phyloP scores from a whole-genome alignment of 2,888 invertebrate species.

The Encarsia formosa region DNA sequence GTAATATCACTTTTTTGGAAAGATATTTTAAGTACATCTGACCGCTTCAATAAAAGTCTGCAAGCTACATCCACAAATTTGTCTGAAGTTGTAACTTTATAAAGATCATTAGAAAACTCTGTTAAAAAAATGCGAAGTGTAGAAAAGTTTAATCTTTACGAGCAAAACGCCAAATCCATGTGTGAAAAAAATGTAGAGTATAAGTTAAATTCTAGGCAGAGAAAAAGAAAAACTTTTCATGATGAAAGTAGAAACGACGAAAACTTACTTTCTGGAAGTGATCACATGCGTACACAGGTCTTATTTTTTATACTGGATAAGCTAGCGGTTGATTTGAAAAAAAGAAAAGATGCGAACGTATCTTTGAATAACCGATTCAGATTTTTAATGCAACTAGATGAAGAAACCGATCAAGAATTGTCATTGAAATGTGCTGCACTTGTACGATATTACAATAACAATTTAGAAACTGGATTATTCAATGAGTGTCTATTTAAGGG shows the following conservation, averaged over 20 bases:
- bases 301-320: neutral
- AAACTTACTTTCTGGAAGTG: neutral
- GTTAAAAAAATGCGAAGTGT: neutral
- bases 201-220: neutral
- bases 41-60: slow-evolving; percentile 15
- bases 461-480: slow-evolving; percentile 1
- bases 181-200: slow-evolving; percentile 9
- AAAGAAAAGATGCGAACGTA: neutral
- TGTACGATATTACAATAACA: slow-evolving; percentile 2
- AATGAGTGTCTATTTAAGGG: slow-evolving; percentile 10
- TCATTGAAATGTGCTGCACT: slow-evolving; percentile 6
- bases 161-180: slow-evolving; percentile 14
- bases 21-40: slow-evolving; percentile 18
- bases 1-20: slow-evolving; percentile 19
- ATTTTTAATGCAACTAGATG: neutral
- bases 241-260: slow-evolving; percentile 6
- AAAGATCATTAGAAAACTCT: slow-evolving; percentile 13
- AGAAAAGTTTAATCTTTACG: slow-evolving; percentile 10
- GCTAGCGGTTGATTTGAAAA: neutral
- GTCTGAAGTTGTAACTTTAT: slow-evolving; percentile 15
- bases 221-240: slow-evolving; percentile 8
- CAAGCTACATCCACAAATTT: slow-evolving; percentile 17
- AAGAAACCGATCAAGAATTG: slow-evolving; percentile 2
- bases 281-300: neutral
- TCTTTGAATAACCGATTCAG: neutral